phyloP scores from a whole-genome alignment of 2,888 invertebrate genomes.

The Eurytoma adleriae region DNA sequence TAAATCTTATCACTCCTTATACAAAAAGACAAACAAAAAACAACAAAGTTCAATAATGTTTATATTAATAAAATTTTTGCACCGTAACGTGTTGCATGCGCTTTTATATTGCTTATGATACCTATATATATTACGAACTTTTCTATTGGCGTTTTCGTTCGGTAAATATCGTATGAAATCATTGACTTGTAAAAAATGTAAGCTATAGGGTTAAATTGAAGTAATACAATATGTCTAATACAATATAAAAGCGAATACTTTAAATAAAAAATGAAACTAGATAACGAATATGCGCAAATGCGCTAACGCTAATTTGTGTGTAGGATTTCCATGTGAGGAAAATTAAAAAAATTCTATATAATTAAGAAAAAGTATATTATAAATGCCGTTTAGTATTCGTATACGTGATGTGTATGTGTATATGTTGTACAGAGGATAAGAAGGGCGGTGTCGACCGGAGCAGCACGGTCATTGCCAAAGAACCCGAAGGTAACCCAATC shows the following conservation, averaged over 20 bases:
- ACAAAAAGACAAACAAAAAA: conserved; percentile 2
- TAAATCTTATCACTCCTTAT: conserved; percentile 17
- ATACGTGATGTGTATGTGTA: conserved; percentile 77
- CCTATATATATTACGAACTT: conserved; percentile 37
- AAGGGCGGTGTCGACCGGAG: conserved; percentile 95
- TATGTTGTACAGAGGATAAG: conserved; percentile 88
- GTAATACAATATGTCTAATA: not conserved
- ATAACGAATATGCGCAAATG: not conserved
- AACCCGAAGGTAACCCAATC: conserved; percentile 86
- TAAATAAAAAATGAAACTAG: not conserved
- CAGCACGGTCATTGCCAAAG: conserved; percentile 95
- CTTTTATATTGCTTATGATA: conserved; percentile 46
- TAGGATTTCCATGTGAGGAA: not conserved
- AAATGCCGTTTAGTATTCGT: conserved; percentile 65
- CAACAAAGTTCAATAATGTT: conserved; percentile 10
- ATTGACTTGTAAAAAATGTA: not conserved
- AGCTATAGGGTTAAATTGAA: conserved; percentile 3
- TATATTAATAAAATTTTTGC: conserved; percentile 32
- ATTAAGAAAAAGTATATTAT: conserved; percentile 22
- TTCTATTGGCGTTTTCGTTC: conserved; percentile 25
- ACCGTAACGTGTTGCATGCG: conserved; percentile 49
- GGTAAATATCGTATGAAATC: not conserved
- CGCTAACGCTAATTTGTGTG: conserved; percentile 47
- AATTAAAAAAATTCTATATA: conserved; percentile 17
- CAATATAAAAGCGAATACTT: no score